These are phyloP conservation scores for Trinectes maculatus DNA, from an alignment of 2,113 vertebrate species.

Conservation along the genomic window DNA sequence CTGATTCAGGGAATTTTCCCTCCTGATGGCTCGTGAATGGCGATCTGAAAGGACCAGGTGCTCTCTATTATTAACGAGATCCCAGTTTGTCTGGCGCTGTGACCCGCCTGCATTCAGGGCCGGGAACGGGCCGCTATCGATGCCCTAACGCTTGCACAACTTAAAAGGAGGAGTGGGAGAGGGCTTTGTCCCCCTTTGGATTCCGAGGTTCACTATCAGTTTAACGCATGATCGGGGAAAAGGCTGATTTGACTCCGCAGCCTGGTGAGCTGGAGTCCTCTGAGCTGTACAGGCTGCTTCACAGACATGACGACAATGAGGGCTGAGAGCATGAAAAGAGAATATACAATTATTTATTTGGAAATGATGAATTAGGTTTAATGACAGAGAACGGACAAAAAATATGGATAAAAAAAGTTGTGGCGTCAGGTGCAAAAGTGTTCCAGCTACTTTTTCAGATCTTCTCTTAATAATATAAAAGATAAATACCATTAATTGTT, in stretches of 20 bases:
- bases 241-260: slow-evolving; percentile 41
- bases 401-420: no score
- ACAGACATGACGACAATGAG: neutral
- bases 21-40: slow-evolving; percentile 59
- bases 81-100: slow-evolving; percentile 42
- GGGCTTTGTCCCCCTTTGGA: slow-evolving; percentile 64
- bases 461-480: no score
- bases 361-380: no score
- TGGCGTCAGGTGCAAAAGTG: no score
- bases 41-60: slow-evolving; percentile 81
- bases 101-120: slow-evolving; percentile 33
- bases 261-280: neutral
- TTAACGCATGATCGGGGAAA: slow-evolving; percentile 79
- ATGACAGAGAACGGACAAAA: no score
- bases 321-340: no score
- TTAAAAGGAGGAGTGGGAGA: slow-evolving; percentile 73
- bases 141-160: slow-evolving; percentile 70
- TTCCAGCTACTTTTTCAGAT: no score
- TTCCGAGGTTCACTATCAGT: slow-evolving; percentile 76
- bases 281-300: slow-evolving; percentile 1
- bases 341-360: no score
- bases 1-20: slow-evolving; percentile 62
- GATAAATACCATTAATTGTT: no score
- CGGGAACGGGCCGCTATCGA: slow-evolving; percentile 36
- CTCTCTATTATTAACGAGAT: slow-evolving; percentile 67